Conservation (phyloP, 2,113 vertebrate genomes). For the Gorsachius goisagi region DNA sequence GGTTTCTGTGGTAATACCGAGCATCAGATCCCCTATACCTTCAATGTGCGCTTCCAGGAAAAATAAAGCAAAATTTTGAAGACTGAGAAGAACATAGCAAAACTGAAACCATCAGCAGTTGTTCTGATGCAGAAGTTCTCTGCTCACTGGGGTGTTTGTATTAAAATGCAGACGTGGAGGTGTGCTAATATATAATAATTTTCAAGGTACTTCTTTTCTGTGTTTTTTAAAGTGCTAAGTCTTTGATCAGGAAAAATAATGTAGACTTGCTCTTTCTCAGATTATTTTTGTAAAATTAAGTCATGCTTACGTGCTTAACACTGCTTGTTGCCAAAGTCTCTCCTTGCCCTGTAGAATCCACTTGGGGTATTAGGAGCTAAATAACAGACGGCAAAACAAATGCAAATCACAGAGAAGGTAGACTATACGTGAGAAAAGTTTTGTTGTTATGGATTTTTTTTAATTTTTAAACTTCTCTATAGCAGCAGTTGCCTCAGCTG, state of each 20-base stretch:
- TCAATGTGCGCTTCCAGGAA: neutral
- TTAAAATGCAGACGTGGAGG: accelerated
- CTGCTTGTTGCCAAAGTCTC: neutral
- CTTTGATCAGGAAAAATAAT: neutral
- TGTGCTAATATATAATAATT: neutral
- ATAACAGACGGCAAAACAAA: neutral
- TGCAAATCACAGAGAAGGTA: neutral
- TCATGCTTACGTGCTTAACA: accelerated
- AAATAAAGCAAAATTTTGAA: neutral
- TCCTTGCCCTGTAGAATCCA: neutral
- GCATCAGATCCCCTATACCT: neutral
- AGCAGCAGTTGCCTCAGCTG: neutral
- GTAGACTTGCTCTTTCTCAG: neutral
- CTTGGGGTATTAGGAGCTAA: neutral
- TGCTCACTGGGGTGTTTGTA: accelerated
- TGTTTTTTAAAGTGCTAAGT: neutral
- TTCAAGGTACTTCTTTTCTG: neutral
- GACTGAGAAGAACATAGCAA: neutral
- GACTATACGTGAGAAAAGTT: neutral
- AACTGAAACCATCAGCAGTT: neutral
- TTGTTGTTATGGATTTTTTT: neutral
- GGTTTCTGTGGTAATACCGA: neutral
- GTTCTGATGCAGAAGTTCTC: neutral
- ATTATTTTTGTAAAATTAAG: neutral
- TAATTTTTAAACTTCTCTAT: neutral